Conservation (phyloP, 1,140 invertebrate genomes). For the Drosophila nikananu region DNA sequence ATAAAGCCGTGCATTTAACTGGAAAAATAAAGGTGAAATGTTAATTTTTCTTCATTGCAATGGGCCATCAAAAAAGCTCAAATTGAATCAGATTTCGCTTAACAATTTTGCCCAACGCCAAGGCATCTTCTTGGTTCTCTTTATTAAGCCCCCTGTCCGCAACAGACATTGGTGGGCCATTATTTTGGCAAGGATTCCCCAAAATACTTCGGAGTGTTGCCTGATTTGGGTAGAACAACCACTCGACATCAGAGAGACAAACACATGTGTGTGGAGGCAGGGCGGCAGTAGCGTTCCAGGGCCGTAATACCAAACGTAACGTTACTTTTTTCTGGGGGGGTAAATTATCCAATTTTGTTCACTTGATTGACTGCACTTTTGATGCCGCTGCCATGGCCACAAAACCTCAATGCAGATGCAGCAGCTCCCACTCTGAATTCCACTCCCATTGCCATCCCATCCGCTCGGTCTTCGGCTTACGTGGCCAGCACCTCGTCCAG, state of each 20-base stretch:
- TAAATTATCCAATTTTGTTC: conserved; percentile 73
- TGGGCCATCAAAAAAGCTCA: conserved; percentile 20
- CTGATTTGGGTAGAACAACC: conserved; percentile 34
- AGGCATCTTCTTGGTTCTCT: conserved; percentile 30
- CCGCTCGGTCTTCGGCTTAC: conserved; percentile 5
- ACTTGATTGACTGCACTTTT: conserved; percentile 82
- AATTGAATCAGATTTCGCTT: conserved; percentile 34
- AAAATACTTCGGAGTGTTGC: conserved; percentile 31
- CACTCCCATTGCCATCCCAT: conserved; percentile 7
- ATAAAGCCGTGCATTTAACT: not conserved
- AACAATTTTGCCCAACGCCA: conserved; percentile 23
- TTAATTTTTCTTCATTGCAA: conserved; percentile 18
- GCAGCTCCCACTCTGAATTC: conserved; percentile 15
- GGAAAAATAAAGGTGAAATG: conserved; percentile 12
- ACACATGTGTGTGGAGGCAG: not conserved
- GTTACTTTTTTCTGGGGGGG: conserved; percentile 38
- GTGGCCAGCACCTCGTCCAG: conserved; percentile 48
- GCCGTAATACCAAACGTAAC: conserved; percentile 46
- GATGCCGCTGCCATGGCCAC: conserved; percentile 59
- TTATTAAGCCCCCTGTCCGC: conserved; percentile 52
- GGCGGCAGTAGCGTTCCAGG: conserved; percentile 2
- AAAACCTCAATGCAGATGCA: conserved; percentile 62
- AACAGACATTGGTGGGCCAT: conserved; percentile 44
- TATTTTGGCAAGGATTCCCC: conserved; percentile 26
- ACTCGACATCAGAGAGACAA: conserved; percentile 28